A percentile compares a stretch with the other conserved stretches of the same genome.
phyloP scores from a whole-genome alignment of 2,888 invertebrate genomes.

The Pyrrhosoma nymphula region DNA sequence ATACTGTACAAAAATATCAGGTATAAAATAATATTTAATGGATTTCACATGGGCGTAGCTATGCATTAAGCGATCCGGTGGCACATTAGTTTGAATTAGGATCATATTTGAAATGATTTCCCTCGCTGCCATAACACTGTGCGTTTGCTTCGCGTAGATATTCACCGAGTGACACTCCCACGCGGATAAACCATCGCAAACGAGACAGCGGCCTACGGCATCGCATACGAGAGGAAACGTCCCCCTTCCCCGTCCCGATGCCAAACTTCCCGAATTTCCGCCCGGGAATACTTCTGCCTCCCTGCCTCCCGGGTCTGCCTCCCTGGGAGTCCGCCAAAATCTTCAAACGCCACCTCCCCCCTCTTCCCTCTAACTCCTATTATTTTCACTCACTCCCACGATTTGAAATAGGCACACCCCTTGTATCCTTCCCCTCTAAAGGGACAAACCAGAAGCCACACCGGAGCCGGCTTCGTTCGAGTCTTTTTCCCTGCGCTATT shows the following conservation, averaged over 20 bases:
- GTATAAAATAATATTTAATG: too few relatives aligned
- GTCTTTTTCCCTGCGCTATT: too few relatives aligned
- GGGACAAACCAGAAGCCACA: too few relatives aligned
- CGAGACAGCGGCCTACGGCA: background rate
- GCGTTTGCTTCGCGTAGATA: background rate
- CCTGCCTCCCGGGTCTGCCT: constrained; percentile 20
- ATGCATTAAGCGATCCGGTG: too few relatives aligned
- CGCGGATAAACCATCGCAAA: background rate
- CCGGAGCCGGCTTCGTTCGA: too few relatives aligned
- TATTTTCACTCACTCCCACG: background rate
- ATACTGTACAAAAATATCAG: too few relatives aligned
- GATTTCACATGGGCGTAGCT: too few relatives aligned
- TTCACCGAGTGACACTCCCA: background rate
- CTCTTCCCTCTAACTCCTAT: background rate
- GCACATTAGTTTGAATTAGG: too few relatives aligned
- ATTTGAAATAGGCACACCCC: background rate
- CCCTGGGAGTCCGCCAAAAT: constrained; percentile 49
- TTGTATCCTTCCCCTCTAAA: background rate
- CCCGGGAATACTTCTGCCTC: background rate
- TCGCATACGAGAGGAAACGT: constrained; percentile 6
- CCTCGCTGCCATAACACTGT: too few relatives aligned
- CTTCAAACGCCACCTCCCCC: background rate
- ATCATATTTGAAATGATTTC: too few relatives aligned
- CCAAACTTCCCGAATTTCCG: constrained; percentile 34
- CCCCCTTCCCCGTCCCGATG: background rate